phyloP scores from a whole-genome alignment of 2,797 vertebrate genomes.

The Lemur catta region DNA sequence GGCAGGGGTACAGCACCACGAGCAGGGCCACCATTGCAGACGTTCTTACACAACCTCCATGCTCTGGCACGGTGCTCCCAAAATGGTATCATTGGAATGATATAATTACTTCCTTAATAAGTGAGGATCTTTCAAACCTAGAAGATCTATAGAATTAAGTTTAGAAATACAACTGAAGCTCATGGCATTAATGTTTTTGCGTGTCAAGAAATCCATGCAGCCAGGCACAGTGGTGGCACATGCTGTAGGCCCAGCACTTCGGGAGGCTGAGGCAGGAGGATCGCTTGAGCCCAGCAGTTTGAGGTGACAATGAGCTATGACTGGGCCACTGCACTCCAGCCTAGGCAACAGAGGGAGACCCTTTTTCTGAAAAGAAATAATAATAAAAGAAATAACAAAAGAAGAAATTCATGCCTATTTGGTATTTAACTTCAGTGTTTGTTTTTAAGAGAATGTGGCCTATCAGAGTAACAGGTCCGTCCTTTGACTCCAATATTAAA shows the following conservation, averaged over 20 bases:
- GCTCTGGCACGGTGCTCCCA: background rate
- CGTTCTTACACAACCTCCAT: background rate
- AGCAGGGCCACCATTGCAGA: rapidly evolving
- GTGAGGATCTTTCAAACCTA: background rate
- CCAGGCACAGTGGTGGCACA: too few species aligned
- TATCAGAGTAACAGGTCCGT: background rate
- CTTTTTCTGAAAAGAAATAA: background rate
- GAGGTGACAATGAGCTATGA: too few species aligned
- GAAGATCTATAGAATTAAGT: background rate
- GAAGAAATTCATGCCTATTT: background rate
- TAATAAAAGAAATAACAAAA: too few species aligned
- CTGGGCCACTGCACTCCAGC: too few species aligned
- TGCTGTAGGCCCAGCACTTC: too few species aligned
- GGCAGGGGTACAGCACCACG: background rate
- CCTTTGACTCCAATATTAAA: background rate
- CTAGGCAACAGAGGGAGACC: background rate
- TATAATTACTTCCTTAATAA: background rate
- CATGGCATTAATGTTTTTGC: background rate
- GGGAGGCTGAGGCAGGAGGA: too few species aligned
- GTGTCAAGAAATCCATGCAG: background rate
- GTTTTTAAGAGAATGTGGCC: background rate
- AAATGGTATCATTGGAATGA: background rate
- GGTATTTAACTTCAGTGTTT: background rate
- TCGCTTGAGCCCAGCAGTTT: too few species aligned
- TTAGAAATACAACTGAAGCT: background rate